Evolutionary conservation across 2,113 vertebrate species (phyloP).

Genomic region (Sorex fumeus): DNA sequence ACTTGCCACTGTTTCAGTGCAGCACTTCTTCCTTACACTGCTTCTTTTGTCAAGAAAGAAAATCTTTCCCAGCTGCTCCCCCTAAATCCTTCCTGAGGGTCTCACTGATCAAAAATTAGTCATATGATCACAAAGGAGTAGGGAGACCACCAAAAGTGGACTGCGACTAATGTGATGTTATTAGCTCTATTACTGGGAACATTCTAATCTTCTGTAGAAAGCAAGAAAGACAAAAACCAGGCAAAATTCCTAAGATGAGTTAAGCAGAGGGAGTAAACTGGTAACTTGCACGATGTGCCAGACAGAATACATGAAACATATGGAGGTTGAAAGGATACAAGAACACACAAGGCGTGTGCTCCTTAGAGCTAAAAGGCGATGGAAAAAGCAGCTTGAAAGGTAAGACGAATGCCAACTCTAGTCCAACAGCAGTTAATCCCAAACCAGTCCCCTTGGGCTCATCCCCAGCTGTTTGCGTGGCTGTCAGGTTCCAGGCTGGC

Average conservation of each 20-base stretch:
- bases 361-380: background rate
- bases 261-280: slow-evolving; percentile 9
- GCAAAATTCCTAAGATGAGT: slow-evolving; percentile 13
- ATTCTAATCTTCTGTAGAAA: slow-evolving; percentile 37
- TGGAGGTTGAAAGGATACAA: background rate
- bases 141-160: background rate
- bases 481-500: fast-evolving
- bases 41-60: background rate
- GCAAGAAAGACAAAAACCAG: slow-evolving; percentile 23
- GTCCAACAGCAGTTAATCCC: background rate
- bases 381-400: background rate
- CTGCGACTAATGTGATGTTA: background rate
- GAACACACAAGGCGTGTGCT: background rate
- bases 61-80: slow-evolving; percentile 3
- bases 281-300: slow-evolving; percentile 31
- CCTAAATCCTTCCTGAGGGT: background rate
- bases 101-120: background rate
- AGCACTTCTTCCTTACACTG: background rate
- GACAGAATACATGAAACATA: slow-evolving; percentile 44
- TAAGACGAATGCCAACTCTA: slow-evolving; percentile 3
- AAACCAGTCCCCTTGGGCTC: background rate
- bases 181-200: background rate
- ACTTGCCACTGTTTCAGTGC: background rate
- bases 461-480: background rate
- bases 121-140: background rate